Evolutionary conservation across 1,140 invertebrate genomes (phyloP), one percentile per base, ranked within the genome.

Genomic region (roundworm (Caenorhabditis elegans)): DNA sequence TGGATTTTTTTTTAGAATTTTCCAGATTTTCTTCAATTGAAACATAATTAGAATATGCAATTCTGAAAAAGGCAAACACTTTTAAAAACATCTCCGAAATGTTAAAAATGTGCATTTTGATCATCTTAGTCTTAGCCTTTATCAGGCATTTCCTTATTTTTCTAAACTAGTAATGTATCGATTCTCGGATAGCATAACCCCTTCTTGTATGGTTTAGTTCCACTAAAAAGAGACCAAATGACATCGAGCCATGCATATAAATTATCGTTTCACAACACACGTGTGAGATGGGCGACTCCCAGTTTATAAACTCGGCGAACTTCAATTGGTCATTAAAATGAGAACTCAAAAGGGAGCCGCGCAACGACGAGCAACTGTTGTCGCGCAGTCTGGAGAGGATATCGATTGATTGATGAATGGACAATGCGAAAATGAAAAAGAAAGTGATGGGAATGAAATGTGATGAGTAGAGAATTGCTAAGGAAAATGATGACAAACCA

Each of bases 301-400:
- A 65, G 55, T 65, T 65, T 65, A 65, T 65, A 65, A 65, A 65
- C 55, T 34, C 55, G 55, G 55, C 55, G 31, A 65, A 65, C 55
- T 65, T 65, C 55, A 65, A 65, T 65, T 65, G 55, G 55, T 65
- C 55, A 65, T 65, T 65, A 34, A 65, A 65, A 65, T 36, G 55
- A 36, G 28, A 36, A 28, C 55, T 65, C 55, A 65, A 65, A 65
- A 65, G 55, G 55, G 55, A 65, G 55, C 55, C 55, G 55, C 55
- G 10, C 55, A 5, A n/a, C 10, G 24, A 10, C 4, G 55, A 65
- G 55, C 55, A 65, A 65, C 55, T 65, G 55, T 65, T 65, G 55
- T 65, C 55, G 55, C 28, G 55, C 28, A 36, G 28, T 5, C 3
- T 13, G 34, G 5, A 43, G 39, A 15, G 39, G 15, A 34, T 65